Evolutionary conservation across 1,140 invertebrate species (phyloP), one percentile per base, ranked within the genome.

Genomic region (Drosophila arawakana): DNA sequence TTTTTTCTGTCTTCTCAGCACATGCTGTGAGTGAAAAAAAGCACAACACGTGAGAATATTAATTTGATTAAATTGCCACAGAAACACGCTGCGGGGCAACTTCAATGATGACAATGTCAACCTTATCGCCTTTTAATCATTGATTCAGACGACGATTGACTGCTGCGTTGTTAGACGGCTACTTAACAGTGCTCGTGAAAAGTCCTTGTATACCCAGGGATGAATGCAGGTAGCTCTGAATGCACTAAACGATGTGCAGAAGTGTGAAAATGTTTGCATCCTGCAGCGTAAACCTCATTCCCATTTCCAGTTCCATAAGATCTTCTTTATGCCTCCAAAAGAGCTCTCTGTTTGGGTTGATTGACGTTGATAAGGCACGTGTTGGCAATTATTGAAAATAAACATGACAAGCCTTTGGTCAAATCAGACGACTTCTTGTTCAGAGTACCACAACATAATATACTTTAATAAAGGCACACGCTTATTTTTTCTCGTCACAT

Each of bases 1-100:
- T 6, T 0, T 30, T 6, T 30, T 30, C 25, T 30, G 25, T 7
- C 4, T 13, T 43, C 41, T 43, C 6, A 5, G 5, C 5, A 62
- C 76, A 71, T 73, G 76, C 76, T 86, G 83, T 59, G 76, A 58
- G 52, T 13, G 37, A 47, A 18, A 43, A 88, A 88, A 72, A 61
- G 77, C 55, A 76, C 84, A 80, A 66, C 43, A 91, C 89, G 89
- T 91, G 89, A 83, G 89, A 91, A 89, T 73, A 76, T 76, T 89
- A 91, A 91, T 91, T 91, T 91, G 76, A 91, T 89, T 91, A 91
- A 80, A 91, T 91, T 89, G 78, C 79, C 89, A 89, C 83, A 76
- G 79, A 85, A 76, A 90, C 80, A 70, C 83, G 10, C 81, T 70
- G 73, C 76, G 47, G 78, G 88, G 21, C 54, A 34, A 21, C 60